These are phyloP conservation scores for Prionailurus bengalensis DNA, from an alignment of 2,113 vertebrate genomes.

Conservation along the genomic window DNA sequence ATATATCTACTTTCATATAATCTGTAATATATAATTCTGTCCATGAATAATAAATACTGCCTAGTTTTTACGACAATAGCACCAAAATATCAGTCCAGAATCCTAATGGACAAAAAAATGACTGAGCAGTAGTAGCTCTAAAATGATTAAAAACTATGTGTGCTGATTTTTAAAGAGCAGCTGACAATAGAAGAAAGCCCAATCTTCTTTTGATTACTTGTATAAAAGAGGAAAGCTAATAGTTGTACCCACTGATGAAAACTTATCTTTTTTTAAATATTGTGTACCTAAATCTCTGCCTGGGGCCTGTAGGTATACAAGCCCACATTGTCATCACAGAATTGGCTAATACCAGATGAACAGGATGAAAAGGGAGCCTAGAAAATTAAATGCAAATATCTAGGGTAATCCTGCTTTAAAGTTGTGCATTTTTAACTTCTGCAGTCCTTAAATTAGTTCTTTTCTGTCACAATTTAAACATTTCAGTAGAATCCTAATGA, in stretches of 20 bases:
- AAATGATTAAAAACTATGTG: neutral
- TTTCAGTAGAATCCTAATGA: neutral
- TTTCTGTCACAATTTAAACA: conserved; percentile 37
- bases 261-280: neutral
- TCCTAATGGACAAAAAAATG: neutral
- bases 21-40: neutral
- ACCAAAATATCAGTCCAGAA: neutral
- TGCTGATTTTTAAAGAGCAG: neutral
- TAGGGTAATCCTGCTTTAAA: neutral
- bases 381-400: conserved; percentile 45
- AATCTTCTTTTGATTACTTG: neutral
- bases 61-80: neutral
- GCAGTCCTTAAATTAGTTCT: neutral
- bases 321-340: neutral
- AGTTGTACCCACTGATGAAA: neutral
- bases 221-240: neutral
- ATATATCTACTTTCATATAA: neutral
- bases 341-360: neutral
- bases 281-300: neutral
- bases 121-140: neutral
- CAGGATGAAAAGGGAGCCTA: neutral
- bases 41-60: neutral
- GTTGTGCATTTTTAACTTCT: conserved; percentile 42
- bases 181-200: neutral
- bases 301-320: neutral